Evolutionary conservation across 1,140 invertebrate species (phyloP).

Genomic region (Neodiprion pinetum): DNA sequence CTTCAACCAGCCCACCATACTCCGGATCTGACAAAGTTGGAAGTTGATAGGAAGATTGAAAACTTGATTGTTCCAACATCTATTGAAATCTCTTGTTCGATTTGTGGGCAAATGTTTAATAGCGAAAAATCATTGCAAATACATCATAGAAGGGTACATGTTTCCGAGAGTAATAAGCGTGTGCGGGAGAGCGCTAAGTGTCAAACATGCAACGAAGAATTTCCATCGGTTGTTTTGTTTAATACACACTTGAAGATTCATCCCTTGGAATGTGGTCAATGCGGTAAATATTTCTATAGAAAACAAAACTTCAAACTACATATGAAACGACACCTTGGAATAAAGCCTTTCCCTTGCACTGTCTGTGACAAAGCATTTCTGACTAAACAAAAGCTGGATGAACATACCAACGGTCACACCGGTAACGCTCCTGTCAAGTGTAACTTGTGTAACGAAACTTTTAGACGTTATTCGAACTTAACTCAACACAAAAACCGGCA

Average conservation of each 20-base stretch:
- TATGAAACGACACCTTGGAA: constrained; percentile 78
- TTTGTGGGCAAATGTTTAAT: constrained; percentile 53
- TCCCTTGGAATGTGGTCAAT: constrained; percentile 79
- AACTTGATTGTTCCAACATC: constrained; percentile 38
- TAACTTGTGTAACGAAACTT: constrained; percentile 81
- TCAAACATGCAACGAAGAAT: constrained; percentile 68
- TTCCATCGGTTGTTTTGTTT: constrained; percentile 67
- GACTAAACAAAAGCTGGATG: constrained; percentile 77
- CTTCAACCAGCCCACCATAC: constrained; percentile 50
- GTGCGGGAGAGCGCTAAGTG: constrained; percentile 61
- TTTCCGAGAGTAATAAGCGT: constrained; percentile 46
- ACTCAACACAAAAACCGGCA: constrained; percentile 81
- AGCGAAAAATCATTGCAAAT: constrained; percentile 61
- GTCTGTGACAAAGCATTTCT: constrained; percentile 84
- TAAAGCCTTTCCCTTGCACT: constrained; percentile 78
- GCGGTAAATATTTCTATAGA: constrained; percentile 79
- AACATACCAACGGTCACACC: constrained; percentile 83
- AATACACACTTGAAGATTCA: constrained; percentile 78
- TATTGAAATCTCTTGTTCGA: constrained; percentile 48
- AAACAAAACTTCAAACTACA: constrained; percentile 77
- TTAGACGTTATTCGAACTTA: constrained; percentile 83
- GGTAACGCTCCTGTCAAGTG: constrained; percentile 84
- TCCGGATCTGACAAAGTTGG: constrained; percentile 40
- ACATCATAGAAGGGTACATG: constrained; percentile 63
- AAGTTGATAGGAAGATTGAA: constrained; percentile 49